These are phyloP conservation scores for Deroplatys truncata DNA, from an alignment of 2,888 invertebrate genomes.

Conservation along the genomic window DNA sequence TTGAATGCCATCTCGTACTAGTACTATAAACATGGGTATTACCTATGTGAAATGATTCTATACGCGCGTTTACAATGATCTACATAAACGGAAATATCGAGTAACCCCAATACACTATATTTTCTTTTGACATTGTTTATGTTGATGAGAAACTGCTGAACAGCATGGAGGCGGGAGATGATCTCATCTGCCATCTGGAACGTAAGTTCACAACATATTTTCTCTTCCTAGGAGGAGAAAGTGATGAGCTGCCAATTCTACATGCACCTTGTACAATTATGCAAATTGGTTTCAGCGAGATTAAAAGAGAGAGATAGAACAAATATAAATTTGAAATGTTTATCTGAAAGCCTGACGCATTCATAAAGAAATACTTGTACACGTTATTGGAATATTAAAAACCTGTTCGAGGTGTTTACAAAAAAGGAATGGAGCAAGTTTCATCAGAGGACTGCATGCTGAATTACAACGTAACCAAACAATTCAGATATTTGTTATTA, in stretches of 20 bases:
- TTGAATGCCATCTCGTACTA: too few relatives aligned
- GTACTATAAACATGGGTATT: too few relatives aligned
- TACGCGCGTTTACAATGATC: too few relatives aligned
- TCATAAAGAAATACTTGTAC: background rate
- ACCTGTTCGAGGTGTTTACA: background rate
- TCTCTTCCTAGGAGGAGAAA: background rate
- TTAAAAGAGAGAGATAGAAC: background rate
- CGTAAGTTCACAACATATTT: background rate
- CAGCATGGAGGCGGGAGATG: too few relatives aligned
- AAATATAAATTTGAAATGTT: background rate
- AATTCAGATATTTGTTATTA: too few relatives aligned
- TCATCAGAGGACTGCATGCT: background rate
- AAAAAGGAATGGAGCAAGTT: background rate
- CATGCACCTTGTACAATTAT: background rate
- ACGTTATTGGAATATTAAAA: background rate
- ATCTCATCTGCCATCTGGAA: background rate
- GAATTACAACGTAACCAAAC: too few relatives aligned
- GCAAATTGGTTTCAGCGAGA: background rate
- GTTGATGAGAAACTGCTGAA: background rate
- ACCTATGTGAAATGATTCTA: too few relatives aligned
- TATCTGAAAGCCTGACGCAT: background rate
- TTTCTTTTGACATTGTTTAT: background rate
- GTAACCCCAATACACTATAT: too few relatives aligned
- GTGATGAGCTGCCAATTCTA: background rate
- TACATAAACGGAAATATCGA: too few relatives aligned